Evolutionary conservation across 2,888 invertebrate species (phyloP).

Genomic region (Cephus pulcher): DNA sequence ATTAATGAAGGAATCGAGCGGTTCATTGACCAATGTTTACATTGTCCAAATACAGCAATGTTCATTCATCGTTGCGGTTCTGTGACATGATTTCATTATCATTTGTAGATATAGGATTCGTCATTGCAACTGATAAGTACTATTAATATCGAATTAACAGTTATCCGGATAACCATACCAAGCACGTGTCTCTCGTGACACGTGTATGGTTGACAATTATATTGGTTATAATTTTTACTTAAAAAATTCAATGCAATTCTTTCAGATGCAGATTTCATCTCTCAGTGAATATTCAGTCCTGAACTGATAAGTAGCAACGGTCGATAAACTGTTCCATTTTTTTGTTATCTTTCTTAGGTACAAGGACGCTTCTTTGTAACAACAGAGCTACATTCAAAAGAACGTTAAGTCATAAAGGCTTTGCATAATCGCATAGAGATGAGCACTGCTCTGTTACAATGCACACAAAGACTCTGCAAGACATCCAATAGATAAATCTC

Average conservation of each 20-base stretch:
- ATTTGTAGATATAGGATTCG: not conserved
- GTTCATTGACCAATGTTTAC: not conserved
- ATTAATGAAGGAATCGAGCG: too few relatives aligned
- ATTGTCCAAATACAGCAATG: not conserved
- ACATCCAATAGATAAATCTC: not conserved
- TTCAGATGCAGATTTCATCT: not conserved
- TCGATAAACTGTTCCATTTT: not conserved
- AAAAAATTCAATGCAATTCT: not conserved
- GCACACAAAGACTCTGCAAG: not conserved
- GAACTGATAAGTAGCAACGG: not conserved
- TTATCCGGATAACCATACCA: not conserved
- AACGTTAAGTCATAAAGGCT: not conserved
- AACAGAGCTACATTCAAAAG: not conserved
- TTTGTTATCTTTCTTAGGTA: not conserved
- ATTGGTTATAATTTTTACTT: not conserved
- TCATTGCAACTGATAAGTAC: not conserved
- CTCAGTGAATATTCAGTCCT: not conserved
- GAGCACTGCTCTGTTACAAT: not conserved
- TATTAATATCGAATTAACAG: not conserved
- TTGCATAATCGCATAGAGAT: not conserved
- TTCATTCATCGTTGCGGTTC: not conserved
- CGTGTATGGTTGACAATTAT: not conserved
- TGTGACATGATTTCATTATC: not conserved
- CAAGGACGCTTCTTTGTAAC: not conserved
- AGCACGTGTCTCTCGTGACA: not conserved